Percentiles rank a stretch among this genome's conserved stretches.
phyloP scores from a whole-genome alignment of 2,113 vertebrate genomes.

The Gadus chalcogrammus region DNA sequence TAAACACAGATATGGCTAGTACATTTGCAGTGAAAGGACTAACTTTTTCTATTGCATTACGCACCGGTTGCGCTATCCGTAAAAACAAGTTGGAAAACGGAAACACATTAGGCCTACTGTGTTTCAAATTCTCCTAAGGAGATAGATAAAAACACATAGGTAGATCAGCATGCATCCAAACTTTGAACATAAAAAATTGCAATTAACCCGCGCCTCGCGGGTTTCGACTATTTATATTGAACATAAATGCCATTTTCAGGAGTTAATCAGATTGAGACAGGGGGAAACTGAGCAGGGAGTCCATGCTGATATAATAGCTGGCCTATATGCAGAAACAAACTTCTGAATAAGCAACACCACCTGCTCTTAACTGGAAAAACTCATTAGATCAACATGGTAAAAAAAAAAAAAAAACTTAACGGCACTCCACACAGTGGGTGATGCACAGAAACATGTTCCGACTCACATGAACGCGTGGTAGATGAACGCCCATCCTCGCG shows the following conservation, averaged over 20 bases:
- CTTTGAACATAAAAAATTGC: not conserved
- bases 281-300: constrained; percentile 26
- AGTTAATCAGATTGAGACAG: constrained; percentile 36
- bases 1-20: too few relatives aligned
- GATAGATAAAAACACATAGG: not conserved
- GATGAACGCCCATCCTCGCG: constrained; percentile 88
- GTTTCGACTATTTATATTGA: constrained; percentile 30
- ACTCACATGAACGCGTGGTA: constrained; percentile 94
- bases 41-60: too few relatives aligned
- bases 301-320: constrained; percentile 52
- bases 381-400: constrained; percentile 25
- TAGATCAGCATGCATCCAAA: constrained; percentile 12
- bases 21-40: too few relatives aligned
- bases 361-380: constrained; percentile 45
- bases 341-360: constrained; percentile 39
- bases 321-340: constrained; percentile 16
- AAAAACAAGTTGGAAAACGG: too few relatives aligned
- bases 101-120: too few relatives aligned
- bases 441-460: not conserved
- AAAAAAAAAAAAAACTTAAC: not conserved
- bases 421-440: too few relatives aligned
- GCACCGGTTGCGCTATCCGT: too few relatives aligned
- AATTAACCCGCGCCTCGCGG: constrained; percentile 15
- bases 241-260: constrained; percentile 12
- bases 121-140: not conserved